Base-by-base conservation (phyloP, 2,888 invertebrate species). In the Trissonchulus latispiculum region DNA sequence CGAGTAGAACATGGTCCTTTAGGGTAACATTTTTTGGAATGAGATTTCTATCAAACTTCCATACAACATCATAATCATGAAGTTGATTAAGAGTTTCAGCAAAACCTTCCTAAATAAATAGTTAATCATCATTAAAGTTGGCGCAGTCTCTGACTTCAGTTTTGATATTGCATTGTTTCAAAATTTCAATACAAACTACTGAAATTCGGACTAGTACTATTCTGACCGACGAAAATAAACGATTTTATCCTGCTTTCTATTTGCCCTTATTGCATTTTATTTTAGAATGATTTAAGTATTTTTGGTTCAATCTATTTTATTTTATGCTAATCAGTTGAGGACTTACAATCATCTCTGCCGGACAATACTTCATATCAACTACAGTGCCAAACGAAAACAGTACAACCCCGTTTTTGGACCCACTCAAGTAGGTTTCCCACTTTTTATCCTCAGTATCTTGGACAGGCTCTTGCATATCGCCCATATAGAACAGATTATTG, bases 351-450 rank as follows among this genome's bases (percentile, higher is more conserved):
- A 62, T 62, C 3, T 62, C 3, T 62, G 3, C 28, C 28, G 64
- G 64, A 15, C 15, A 23, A 18, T 28, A 28, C 3, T 15, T 28
- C 3, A 29, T n/a, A n/a, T 62, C 28, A 18, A 29, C 64, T 8
- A 62, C 64, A 18, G 64, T 62, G 3, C 64, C 64, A 3, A 62
- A 62, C 28, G 64, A 62, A 62, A 62, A 62, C 3, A 62, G 29
- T n/a, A n/a, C 29, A 29, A 62, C 3, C 15, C n/a, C 64, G 15
- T 3, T 15, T n/a, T n/a, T n/a, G 29, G 3, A 15, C 28, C 28
- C n/a, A 62, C 64, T 62, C 15, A 23, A 3, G 15, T 28, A 8
- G 15, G 3, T 18, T 29, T 62, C 64, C 3, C 8, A 29, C n/a
- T 48, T 23, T 48, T 48, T 48, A 48, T 48, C 48, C n/a, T n/a